Conservation (phyloP, 2,113 vertebrate genomes). For the Thamnaconus septentrionalis region DNA sequence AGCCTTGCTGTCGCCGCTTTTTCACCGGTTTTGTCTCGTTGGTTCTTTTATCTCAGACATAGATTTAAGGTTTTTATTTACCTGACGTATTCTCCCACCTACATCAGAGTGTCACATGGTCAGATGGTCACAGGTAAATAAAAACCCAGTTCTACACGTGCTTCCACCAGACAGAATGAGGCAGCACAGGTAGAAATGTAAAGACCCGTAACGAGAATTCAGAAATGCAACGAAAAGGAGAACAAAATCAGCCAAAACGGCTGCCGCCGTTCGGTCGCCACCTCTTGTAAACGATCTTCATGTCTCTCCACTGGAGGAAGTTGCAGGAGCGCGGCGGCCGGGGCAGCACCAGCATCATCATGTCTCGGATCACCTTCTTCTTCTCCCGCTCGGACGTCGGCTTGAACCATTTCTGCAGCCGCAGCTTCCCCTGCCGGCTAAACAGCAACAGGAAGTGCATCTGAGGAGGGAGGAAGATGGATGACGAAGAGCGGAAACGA, state of each 20-base stretch:
- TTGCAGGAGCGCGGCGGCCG: slow-evolving; percentile 84
- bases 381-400: slow-evolving; percentile 85
- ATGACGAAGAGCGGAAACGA: not conserved
- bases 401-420: slow-evolving; percentile 91
- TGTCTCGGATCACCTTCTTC: slow-evolving; percentile 88
- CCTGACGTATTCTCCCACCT: too few species aligned
- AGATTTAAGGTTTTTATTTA: too few species aligned
- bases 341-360: slow-evolving; percentile 81
- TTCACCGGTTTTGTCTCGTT: too few species aligned
- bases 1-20: too few species aligned
- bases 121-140: too few species aligned
- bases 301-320: slow-evolving; percentile 91
- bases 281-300: slow-evolving; percentile 96
- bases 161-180: not conserved
- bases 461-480: slow-evolving; percentile 52
- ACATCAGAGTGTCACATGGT: too few species aligned
- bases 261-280: slow-evolving; percentile 30
- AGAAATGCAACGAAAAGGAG: too few species aligned
- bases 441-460: slow-evolving; percentile 92
- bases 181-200: not conserved
- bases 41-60: too few species aligned
- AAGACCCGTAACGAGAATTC: not conserved
- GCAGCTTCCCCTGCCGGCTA: slow-evolving; percentile 92
- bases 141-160: not conserved
- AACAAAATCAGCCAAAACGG: not conserved